These are phyloP conservation scores for Pseudopodoces humilis DNA, from an alignment of 2,113 vertebrate genomes.

Conservation along the genomic window DNA sequence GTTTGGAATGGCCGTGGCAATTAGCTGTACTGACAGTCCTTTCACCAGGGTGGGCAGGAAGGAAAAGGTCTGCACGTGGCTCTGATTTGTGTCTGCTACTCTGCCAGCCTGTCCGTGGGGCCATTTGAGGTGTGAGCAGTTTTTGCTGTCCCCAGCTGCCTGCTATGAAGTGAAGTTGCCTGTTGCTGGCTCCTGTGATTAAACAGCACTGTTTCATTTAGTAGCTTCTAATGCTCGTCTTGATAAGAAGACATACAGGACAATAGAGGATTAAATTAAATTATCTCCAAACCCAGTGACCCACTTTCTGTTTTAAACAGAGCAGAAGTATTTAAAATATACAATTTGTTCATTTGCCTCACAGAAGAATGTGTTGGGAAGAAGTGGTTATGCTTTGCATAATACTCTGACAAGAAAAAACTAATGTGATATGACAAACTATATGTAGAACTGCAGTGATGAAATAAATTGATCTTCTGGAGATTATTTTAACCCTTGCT, in stretches of 20 bases:
- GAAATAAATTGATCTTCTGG: conserved; percentile 4
- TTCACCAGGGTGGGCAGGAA: background rate
- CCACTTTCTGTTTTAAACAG: conserved; percentile 14
- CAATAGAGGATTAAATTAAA: background rate
- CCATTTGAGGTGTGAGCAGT: background rate
- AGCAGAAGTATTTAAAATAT: background rate
- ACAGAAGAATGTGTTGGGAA: background rate
- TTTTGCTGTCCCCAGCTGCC: background rate
- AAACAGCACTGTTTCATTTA: background rate
- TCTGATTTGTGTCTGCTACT: background rate
- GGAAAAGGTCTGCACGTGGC: background rate
- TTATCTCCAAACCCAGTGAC: conserved; percentile 34
- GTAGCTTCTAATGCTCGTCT: background rate
- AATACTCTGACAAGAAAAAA: background rate
- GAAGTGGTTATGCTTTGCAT: background rate
- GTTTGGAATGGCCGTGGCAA: background rate
- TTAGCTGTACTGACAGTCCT: background rate
- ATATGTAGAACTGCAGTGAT: background rate
- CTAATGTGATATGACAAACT: conserved; percentile 1
- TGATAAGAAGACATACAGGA: background rate
- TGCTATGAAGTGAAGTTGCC: no score
- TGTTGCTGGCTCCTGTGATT: background rate
- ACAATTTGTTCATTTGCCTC: background rate
- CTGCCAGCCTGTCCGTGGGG: background rate
- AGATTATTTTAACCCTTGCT: background rate